A percentile compares a stretch with the other conserved stretches of the same genome.
Evolutionary conservation across 1,140 invertebrate genomes (phyloP).

Genomic region (Cepaea nemoralis): DNA sequence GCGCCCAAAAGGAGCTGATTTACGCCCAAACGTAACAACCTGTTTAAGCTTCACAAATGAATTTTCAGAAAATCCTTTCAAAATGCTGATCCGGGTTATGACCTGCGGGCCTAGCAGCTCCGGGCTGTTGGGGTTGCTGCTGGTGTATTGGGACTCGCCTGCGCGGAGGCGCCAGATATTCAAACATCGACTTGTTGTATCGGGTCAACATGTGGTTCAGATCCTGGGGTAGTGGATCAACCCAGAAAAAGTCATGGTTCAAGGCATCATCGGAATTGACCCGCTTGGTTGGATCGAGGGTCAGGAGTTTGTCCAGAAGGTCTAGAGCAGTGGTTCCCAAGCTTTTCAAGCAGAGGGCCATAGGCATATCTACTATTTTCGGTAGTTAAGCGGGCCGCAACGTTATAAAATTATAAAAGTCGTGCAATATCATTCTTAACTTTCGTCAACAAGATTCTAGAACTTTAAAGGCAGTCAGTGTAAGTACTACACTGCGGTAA

Average conservation of each 20-base stretch:
- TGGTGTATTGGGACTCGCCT: constrained; percentile 51
- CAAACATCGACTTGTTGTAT: constrained; percentile 96
- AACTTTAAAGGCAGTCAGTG: no score
- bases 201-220: constrained; percentile 92
- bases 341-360: no score
- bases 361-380: no score
- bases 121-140: constrained; percentile 27
- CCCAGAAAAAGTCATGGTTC: constrained; percentile 98
- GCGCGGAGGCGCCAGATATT: constrained; percentile 88
- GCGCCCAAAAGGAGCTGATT: no score
- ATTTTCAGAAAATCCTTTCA: constrained; percentile 68
- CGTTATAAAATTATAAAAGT: no score
- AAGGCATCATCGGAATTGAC: constrained; percentile 90
- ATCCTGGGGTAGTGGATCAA: constrained; percentile 91
- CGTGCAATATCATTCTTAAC: no score
- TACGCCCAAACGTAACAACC: no score
- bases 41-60: no score
- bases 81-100: constrained; percentile 68
- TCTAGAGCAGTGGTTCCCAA: no score
- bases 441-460: no score
- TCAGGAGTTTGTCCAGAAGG: constrained; percentile 91
- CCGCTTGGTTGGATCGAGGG: constrained; percentile 92
- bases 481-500: no score
- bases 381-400: no score
- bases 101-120: constrained; percentile 42